Conservation (phyloP, 1,140 invertebrate species). For the Trialeurodes vaporariorum region DNA sequence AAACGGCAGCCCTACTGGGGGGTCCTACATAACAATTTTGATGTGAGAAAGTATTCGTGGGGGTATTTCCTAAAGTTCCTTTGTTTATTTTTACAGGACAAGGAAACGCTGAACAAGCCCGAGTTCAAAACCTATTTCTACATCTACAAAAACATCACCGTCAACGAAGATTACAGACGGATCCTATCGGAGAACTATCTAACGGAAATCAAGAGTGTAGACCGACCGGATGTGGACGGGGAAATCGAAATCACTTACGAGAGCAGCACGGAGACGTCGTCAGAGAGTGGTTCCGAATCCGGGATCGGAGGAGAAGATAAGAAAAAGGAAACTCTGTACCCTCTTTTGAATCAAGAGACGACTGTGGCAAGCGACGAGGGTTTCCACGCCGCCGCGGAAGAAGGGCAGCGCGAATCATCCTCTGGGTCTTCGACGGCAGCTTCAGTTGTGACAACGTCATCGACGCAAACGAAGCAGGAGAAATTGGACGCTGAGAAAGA, state of each 20-base stretch:
- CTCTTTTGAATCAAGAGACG: not conserved
- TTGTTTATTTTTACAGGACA: too few species aligned
- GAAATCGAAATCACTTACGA: slow-evolving; percentile 17
- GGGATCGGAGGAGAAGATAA: not conserved
- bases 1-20: too few species aligned
- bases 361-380: not conserved
- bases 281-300: not conserved
- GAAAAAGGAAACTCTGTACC: not conserved
- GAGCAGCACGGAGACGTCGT: slow-evolving; percentile 10
- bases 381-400: too few species aligned
- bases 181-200: slow-evolving; percentile 43
- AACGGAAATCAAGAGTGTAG: slow-evolving; percentile 38
- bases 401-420: too few species aligned
- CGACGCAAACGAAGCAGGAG: slow-evolving; percentile 12
- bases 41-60: too few species aligned
- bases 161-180: slow-evolving; percentile 43
- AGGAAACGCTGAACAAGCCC: slow-evolving; percentile 35
- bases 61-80: too few species aligned
- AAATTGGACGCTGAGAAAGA: slow-evolving; percentile 15
- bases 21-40: too few species aligned
- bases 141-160: slow-evolving; percentile 47
- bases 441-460: too few species aligned
- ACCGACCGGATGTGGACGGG: slow-evolving; percentile 10
- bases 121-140: slow-evolving; percentile 52
- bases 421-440: too few species aligned